Conservation (phyloP, 2,797 vertebrate species). For the Alexandromys oeconomus region DNA sequence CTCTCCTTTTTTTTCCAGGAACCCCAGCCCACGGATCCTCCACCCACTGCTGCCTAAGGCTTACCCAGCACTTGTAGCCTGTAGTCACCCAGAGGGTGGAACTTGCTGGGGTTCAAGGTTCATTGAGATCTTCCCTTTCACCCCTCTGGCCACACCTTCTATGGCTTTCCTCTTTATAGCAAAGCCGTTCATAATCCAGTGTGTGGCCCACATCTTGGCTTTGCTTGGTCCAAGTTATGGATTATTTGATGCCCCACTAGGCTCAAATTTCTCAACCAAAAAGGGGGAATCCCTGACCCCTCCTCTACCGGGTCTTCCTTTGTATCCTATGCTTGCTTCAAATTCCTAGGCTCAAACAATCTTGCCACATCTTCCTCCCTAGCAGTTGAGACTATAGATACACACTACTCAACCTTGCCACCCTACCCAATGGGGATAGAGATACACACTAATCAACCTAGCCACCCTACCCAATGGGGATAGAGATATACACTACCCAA, state of each 20-base stretch:
- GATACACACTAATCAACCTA: background rate
- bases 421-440: no score
- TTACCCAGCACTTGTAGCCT: background rate
- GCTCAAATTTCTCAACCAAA: slow-evolving; percentile 1
- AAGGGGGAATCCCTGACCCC: background rate
- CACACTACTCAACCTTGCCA: background rate
- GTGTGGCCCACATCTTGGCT: background rate
- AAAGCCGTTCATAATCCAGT: background rate
- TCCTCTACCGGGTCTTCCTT: no score
- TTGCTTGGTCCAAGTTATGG: background rate
- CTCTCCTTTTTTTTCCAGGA: slow-evolving; percentile 6
- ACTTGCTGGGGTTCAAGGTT: background rate
- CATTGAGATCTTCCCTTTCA: background rate
- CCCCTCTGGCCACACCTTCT: background rate
- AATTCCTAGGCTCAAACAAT: background rate
- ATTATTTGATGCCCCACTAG: background rate
- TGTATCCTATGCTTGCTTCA: background rate
- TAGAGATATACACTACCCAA: background rate
- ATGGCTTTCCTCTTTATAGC: background rate
- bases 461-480: no score
- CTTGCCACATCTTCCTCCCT: background rate
- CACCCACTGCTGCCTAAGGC: background rate
- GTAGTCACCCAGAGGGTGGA: background rate
- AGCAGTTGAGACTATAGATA: no score
- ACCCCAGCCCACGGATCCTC: background rate